A percentile compares a stretch with the other conserved stretches of the same genome.
Conservation (phyloP, 2,113 vertebrate genomes). For the Fulica atra region DNA sequence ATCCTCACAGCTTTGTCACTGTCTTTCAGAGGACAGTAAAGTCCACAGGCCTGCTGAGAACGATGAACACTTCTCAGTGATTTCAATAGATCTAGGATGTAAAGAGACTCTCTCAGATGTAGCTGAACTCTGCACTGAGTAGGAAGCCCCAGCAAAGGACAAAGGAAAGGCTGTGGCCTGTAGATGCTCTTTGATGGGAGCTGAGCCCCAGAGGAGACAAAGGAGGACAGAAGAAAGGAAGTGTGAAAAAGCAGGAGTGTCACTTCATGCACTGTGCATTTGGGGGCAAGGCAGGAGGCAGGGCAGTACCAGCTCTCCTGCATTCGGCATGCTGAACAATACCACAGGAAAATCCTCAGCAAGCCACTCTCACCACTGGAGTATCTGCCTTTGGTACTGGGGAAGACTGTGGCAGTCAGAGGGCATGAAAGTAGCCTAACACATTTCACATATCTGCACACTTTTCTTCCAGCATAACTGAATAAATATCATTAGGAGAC, state of each 20-base stretch:
- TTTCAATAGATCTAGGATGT: background rate
- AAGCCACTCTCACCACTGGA: background rate
- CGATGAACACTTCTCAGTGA: background rate
- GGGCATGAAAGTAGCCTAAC: background rate
- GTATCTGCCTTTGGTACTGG: background rate
- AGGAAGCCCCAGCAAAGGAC: background rate
- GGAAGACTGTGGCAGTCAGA: background rate
- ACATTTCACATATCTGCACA: background rate
- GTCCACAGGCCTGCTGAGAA: background rate
- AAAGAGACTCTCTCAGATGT: background rate
- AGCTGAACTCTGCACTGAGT: background rate
- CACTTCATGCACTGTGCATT: rapidly evolving
- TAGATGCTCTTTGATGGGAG: background rate
- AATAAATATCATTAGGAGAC: conserved; percentile 23
- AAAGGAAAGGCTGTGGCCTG: background rate
- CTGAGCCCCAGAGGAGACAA: background rate
- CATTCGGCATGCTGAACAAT: background rate
- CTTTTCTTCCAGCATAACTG: background rate
- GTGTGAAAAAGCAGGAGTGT: background rate
- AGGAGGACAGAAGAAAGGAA: background rate
- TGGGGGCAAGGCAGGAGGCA: background rate
- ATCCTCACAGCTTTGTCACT: background rate
- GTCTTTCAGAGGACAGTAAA: background rate
- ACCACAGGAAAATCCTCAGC: background rate
- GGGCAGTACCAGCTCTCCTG: background rate